Evolutionary conservation across 2,888 invertebrate genomes (phyloP), one percentile per base, ranked within the genome.

Genomic region (Tineola bisselliella): DNA sequence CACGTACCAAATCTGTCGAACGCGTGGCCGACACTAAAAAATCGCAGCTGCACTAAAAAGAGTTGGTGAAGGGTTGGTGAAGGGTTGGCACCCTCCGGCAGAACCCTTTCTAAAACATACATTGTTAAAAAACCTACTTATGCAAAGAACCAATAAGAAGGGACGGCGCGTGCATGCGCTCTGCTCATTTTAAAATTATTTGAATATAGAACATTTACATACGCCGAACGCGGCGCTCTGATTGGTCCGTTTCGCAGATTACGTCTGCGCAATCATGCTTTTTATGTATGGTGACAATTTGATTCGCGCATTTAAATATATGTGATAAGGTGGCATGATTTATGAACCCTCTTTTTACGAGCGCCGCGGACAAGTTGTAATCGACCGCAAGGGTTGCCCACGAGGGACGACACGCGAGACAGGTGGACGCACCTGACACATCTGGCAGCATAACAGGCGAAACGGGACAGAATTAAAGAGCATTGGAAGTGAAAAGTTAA

Each of bases 181-280:
- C 74, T 69, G 80, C 72, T 75, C 78, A 81, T 83, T 86, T 86
- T 84, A 84, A 87, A 84, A 75, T 81, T 79, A 84, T 87, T 86
- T 87, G 83, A 86, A 87, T 86, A 84, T 76, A 76, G 71, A 71
- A 77, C 71, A 84, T 86, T 86, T 84, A 83, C 84, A 86, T 84
- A 83, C 70, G 66, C 62, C 63, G 64, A 64, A 33, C 62, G 69
- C 65, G 65, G 74, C 63, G 66, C 66, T 67, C 72, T 72, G 64
- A 86, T 86, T 87, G 86, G 86, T 67, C 30, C n/a, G 3, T 11
- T n/a, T 44, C 48, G 48, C 44, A 59, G 12, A 12, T 13, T n/a
- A 25, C 54, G 25, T 10, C 54, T 54, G 54, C 54, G 54, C 54
- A 52, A 52, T 52, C 10, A 17, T 12, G n/a, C 48, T 54, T 25